Conservation (phyloP, 2,888 invertebrate species). For the Bedellia somnulentella region DNA sequence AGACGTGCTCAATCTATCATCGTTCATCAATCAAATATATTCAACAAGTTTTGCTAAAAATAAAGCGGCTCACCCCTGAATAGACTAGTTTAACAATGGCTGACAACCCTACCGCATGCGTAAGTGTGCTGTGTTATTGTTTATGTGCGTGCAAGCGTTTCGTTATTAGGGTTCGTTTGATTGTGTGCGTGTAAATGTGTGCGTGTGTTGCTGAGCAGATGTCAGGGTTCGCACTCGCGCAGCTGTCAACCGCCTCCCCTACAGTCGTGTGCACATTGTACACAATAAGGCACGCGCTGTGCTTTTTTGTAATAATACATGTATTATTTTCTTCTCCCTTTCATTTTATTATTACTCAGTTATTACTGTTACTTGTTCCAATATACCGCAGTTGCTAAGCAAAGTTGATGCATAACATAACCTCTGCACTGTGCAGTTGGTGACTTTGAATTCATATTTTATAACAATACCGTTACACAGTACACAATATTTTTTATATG, state of each 20-base stretch:
- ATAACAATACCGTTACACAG: too few species aligned
- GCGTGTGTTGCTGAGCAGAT: constrained; percentile 35
- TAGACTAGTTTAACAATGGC: constrained; percentile 21
- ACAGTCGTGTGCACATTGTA: constrained; percentile 13
- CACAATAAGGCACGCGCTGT: constrained; percentile 39
- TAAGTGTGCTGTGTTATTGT: constrained; percentile 21
- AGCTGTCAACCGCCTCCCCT: constrained; percentile 40
- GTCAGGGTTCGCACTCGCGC: constrained; percentile 30
- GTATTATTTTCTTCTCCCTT: constrained; percentile 40
- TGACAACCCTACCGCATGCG: constrained; percentile 27
- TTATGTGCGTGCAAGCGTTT: constrained; percentile 13
- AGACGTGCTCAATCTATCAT: constrained; percentile 45
- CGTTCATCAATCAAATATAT: constrained; percentile 48
- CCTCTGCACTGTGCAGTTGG: too few species aligned
- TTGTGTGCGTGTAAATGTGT: constrained; percentile 12
- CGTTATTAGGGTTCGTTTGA: constrained; percentile 3
- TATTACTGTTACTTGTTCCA: constrained; percentile 2
- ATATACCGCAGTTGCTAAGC: too few species aligned
- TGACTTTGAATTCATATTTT: too few species aligned
- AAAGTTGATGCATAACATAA: too few species aligned
- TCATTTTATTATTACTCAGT: constrained; percentile 8
- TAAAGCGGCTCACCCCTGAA: constrained; percentile 41
- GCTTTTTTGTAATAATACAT: constrained; percentile 53
- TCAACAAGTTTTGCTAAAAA: constrained; percentile 55
- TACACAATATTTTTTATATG: too few species aligned